Evolutionary conservation across 2,888 invertebrate species (phyloP).

Genomic region (Reticulitermes lucifugus): DNA sequence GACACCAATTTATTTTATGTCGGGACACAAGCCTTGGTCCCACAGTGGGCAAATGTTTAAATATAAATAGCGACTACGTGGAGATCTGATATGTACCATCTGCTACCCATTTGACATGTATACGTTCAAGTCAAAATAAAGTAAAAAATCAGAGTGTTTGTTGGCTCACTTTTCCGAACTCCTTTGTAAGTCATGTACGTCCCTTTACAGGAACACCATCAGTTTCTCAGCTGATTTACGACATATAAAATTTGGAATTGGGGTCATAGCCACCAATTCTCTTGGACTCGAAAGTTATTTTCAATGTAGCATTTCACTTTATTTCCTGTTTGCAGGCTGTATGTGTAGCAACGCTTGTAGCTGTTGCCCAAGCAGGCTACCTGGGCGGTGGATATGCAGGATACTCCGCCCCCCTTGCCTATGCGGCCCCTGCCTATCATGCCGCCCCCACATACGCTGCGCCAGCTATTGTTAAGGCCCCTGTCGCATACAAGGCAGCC

Average conservation of each 20-base stretch:
- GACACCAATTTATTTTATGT: too few species aligned
- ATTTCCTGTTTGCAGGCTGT: constrained; percentile 26
- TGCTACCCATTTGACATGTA: too few species aligned
- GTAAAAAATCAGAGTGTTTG: too few species aligned
- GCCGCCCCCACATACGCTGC: constrained; percentile 57
- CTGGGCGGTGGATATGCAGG: constrained; percentile 20
- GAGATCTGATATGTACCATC: too few species aligned
- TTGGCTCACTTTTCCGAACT: too few species aligned
- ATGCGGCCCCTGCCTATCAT: constrained; percentile 57
- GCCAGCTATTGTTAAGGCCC: constrained; percentile 30
- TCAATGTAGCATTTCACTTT: background rate
- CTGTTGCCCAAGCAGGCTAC: constrained; percentile 40
- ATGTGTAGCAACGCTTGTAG: constrained; percentile 21
- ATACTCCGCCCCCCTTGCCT: constrained; percentile 58
- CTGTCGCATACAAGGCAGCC: constrained; percentile 50
- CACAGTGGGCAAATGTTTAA: too few species aligned
- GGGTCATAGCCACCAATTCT: background rate
- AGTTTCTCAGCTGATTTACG: too few species aligned
- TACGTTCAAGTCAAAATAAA: too few species aligned
- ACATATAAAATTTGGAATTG: background rate
- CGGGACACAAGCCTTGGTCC: too few species aligned
- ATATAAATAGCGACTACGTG: too few species aligned
- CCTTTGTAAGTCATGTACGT: too few species aligned
- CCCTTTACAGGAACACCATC: too few species aligned
- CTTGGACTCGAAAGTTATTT: background rate